Evolutionary conservation across 2,113 vertebrate species (phyloP), one percentile per base, ranked within the genome.

Genomic region (Nyctibius bracteatus): DNA sequence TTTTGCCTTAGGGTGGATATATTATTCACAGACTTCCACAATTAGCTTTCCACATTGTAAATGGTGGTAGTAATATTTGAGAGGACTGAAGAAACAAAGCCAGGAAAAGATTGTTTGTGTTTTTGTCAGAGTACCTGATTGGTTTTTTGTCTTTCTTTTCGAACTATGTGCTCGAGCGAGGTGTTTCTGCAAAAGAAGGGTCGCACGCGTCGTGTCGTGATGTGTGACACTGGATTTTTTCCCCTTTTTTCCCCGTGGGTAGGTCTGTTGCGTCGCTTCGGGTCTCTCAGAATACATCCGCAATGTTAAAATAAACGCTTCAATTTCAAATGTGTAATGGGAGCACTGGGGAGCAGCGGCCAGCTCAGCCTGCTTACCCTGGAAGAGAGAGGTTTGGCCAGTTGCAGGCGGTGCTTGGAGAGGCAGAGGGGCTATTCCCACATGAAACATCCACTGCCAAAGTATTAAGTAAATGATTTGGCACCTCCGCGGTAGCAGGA

Each of bases 231-330:
- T 44, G 15, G 9, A 5, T 27, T 71, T 27, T n/a, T n/a, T n/a
- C n/a, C n/a, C n/a, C n/a, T n/a, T n/a, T n/a, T n/a, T 39, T 12
- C 37, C 27, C 12, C 15, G 7, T 16, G 21, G 25, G 19, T 72
- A 47, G 24, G 8, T 47, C 21, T 2, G 2, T 0, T 2, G 2
- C 0, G 0, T 39, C 2, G 1, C 47, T 57, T n/a, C 5, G 12
- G 10, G 11, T 39, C 47, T 84, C 22, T 51, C 31, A 71, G 72
- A 67, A 22, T 22, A 22, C 3, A 5, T 75, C 37, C 2, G 2
- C 2, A 7, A 8, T 30, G 41, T 41, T 63, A 23, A n/a, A n/a
- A n/a, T n/a, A n/a, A 67, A 74, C 9, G 17, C n/a, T 49, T 46
- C 13, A 2, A 8, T 58, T 83, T 44, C 25, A 39, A 13, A 10